A percentile compares a stretch with the other conserved stretches of the same genome.
These are phyloP conservation scores for Hemaris fuciformis DNA, from an alignment of 2,888 invertebrate genomes.

Conservation along the genomic window DNA sequence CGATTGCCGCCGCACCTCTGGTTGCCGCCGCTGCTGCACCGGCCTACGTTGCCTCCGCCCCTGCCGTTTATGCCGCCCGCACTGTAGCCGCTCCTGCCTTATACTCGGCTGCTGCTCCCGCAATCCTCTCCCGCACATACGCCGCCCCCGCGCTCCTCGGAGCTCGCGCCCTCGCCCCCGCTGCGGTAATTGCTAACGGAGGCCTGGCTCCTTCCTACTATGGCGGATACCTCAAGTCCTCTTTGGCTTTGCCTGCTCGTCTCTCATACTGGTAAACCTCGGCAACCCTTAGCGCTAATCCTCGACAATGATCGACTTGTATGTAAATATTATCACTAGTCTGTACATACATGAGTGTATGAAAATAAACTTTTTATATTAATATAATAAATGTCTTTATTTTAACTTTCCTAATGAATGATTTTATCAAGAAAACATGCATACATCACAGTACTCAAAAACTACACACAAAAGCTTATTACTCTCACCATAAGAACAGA, in stretches of 20 bases:
- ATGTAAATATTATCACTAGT: conserved; percentile 54
- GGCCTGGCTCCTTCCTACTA: conserved; percentile 30
- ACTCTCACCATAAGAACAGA: too few relatives aligned
- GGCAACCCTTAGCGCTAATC: conserved; percentile 34
- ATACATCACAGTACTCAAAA: background rate
- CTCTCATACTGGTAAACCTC: conserved; percentile 60
- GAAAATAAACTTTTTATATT: conserved; percentile 31
- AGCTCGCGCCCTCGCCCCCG: conserved; percentile 16
- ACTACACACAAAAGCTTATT: too few relatives aligned
- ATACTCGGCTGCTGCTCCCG: conserved; percentile 27
- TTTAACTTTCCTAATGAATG: background rate
- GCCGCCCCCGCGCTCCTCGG: conserved; percentile 24
- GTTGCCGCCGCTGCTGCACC: conserved; percentile 37
- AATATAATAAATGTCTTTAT: background rate
- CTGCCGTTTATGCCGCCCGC: conserved; percentile 26
- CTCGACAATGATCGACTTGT: conserved; percentile 46
- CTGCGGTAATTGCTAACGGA: conserved; percentile 16
- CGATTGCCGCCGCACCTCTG: conserved; percentile 29
- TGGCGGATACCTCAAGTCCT: conserved; percentile 33
- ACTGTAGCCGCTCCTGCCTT: conserved; percentile 26
- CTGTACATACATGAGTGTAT: conserved; percentile 44
- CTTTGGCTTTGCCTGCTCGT: conserved; percentile 54
- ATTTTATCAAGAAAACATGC: background rate
- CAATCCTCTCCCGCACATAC: conserved; percentile 20
- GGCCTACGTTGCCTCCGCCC: conserved; percentile 20